A percentile compares a stretch with the other conserved stretches of the same genome.
phyloP scores from a whole-genome alignment of 1,140 invertebrate genomes.

The Bicyclus anynana region DNA sequence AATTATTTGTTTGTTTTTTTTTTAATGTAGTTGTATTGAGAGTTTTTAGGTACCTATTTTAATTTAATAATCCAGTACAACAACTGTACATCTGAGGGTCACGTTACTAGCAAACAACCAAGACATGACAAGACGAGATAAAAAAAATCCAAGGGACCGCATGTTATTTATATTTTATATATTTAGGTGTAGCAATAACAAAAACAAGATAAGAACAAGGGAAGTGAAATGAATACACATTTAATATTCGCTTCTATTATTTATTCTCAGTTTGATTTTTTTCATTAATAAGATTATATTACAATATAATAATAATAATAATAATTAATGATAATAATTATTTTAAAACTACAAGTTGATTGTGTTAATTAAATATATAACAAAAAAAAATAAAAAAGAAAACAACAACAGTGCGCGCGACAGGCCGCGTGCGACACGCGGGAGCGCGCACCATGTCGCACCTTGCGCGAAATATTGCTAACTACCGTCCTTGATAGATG shows the following conservation, averaged over 20 bases:
- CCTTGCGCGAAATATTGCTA: constrained; percentile 60
- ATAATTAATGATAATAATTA: constrained; percentile 77
- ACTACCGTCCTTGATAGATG: constrained; percentile 58
- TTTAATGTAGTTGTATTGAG: not conserved
- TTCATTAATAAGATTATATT: constrained; percentile 77
- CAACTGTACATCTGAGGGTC: no score
- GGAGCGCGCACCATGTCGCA: constrained; percentile 48
- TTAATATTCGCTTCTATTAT: constrained; percentile 65
- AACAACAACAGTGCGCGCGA: constrained; percentile 58
- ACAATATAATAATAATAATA: constrained; percentile 77
- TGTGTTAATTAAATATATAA: constrained; percentile 76
- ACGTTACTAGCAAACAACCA: no score
- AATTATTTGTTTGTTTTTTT: not conserved
- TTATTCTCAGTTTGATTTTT: constrained; percentile 75
- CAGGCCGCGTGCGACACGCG: constrained; percentile 29
- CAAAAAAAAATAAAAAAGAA: constrained; percentile 67
- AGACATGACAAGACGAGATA: no score
- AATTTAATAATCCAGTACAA: no score
- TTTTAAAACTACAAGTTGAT: constrained; percentile 72
- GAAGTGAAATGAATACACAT: constrained; percentile 37
- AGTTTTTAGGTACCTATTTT: no score
- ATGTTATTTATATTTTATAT: no score
- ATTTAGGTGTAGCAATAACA: no score
- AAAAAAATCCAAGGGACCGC: no score
- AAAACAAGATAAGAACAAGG: not conserved